Evolutionary conservation across 2,888 invertebrate genomes (phyloP).

Genomic region (Palloptera scutellata): DNA sequence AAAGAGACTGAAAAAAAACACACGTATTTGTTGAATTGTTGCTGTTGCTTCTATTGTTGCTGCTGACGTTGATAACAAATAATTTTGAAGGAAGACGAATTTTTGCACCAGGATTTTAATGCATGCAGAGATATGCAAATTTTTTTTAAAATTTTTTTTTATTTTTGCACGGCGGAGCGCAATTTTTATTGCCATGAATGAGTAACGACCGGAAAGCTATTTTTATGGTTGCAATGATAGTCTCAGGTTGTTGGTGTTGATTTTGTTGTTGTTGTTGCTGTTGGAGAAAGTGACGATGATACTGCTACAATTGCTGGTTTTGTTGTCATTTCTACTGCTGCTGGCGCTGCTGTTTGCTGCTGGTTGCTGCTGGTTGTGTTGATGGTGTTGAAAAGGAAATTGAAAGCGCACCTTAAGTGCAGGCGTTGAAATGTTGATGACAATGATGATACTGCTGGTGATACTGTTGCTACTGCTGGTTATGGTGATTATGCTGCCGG

Average conservation of each 20-base stretch:
- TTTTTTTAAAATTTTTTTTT: slow-evolving; percentile 45
- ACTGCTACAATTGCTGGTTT: not conserved
- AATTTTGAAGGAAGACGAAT: not conserved
- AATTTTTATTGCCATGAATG: slow-evolving; percentile 49
- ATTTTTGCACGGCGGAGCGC: slow-evolving; percentile 18
- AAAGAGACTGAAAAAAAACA: not conserved
- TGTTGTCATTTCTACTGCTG: not conserved
- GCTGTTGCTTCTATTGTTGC: slow-evolving; percentile 11
- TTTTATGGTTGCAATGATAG: slow-evolving; percentile 58
- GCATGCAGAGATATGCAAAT: slow-evolving; percentile 55
- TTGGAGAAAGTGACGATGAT: too few species aligned
- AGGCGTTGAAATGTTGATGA: slow-evolving; percentile 2
- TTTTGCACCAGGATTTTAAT: slow-evolving; percentile 25
- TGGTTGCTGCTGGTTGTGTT: too few species aligned
- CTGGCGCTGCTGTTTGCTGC: too few species aligned
- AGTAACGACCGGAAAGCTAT: slow-evolving; percentile 61
- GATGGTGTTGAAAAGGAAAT: not conserved
- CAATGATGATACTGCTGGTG: not conserved
- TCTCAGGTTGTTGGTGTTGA: not conserved
- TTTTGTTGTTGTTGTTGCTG: not conserved
- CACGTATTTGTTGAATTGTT: not conserved
- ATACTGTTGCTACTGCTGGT: not conserved
- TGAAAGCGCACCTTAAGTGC: not conserved
- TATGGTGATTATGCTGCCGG: not conserved
- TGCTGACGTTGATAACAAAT: not conserved